Base-by-base conservation (phyloP, 2,797 vertebrate genomes). In the Microctenopoma steveboyesi region DNA sequence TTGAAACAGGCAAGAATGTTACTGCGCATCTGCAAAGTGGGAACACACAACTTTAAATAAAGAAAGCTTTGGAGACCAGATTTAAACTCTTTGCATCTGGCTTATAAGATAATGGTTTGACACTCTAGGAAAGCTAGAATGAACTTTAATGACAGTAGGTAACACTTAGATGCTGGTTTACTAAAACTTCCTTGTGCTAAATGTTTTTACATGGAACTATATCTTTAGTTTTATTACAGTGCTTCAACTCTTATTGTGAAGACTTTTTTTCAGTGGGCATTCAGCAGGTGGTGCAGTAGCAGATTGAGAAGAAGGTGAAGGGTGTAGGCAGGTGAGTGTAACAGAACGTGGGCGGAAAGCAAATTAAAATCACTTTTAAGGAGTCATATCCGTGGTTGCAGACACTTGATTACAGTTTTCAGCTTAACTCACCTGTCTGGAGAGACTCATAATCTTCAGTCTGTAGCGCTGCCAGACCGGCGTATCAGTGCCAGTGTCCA, bases 1-100 rank as follows among this genome's bases (percentile, higher is more conserved):
- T 82, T 92, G 37, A 99, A 99, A 86, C 96, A 95, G 67, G 96
- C 95, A 16, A 96, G 89, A 69, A 98, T 95, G 73, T 98, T 99
- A 43, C 89, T 92, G 93, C 95, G 94, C 42, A 99, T 96, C 98
- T 99, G 78, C 0, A 72, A 75, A 62, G 55, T 5, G 39, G n/a
- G 14, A 60, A 61, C 16, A 70, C 45, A 57, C 25, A 64, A 27
- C 3, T 49, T 61, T 65, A 16, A 7, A 62, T 14, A 1, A 18
- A 50, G 40, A 71, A 49, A 54, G 2, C 4, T 6, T 7, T 0
- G 3, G 11, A 55, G 48, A 59, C 10, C 12, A 28, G 15, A 30
- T 53, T 50, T 33, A 50, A 49, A 53, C 52, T 50, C 39, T 15
- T 40, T 1, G 13, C 7, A 18, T 57, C 11, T 42, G 33, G 30